phyloP scores from a whole-genome alignment of 2,113 vertebrate genomes.

The mouse (Mus musculus) region GRCm39 chr16:83769001-83769500 shows the following conservation, averaged over 20 bases:
- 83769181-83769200: background rate
- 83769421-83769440: too few relatives aligned
- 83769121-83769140: too few relatives aligned
- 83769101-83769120: too few relatives aligned
- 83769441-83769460: too few relatives aligned
- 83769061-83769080: too few relatives aligned
- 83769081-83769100: too few relatives aligned
- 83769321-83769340: background rate
- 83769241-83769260: background rate
- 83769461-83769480: too few relatives aligned
- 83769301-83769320: background rate
- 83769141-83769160: too few relatives aligned
- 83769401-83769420: too few relatives aligned
- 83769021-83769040: too few relatives aligned
- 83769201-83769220: background rate
- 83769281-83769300: fast-evolving
- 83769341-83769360: background rate
- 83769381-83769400: background rate
- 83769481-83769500: background rate
- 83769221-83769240: background rate
- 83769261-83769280: background rate
- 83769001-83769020: too few relatives aligned
- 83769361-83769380: background rate
- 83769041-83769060: too few relatives aligned
- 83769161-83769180: background rate